A percentile compares a stretch with the other conserved stretches of the same genome.
phyloP scores from a whole-genome alignment of 2,797 vertebrate genomes.

The Gymnoscopelus microlampas region DNA sequence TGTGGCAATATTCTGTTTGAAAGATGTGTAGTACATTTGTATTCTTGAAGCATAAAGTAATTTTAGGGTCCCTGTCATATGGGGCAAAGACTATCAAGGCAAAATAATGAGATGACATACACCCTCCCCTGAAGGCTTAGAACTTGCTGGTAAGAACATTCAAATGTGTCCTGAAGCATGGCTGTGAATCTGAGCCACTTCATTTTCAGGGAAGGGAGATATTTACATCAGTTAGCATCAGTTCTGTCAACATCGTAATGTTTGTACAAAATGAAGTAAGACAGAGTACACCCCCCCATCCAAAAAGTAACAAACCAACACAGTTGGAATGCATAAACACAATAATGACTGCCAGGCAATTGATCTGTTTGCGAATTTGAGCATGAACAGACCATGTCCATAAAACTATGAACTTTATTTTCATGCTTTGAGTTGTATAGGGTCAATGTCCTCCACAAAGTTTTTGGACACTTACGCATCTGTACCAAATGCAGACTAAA shows the following conservation, averaged over 20 bases:
- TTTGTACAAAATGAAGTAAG: too few species aligned
- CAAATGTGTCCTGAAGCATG: too few species aligned
- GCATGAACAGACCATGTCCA: neutral
- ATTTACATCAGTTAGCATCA: neutral
- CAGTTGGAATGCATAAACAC: neutral
- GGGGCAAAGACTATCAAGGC: constrained; percentile 24
- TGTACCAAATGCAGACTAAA: constrained; percentile 22
- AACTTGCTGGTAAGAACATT: too few species aligned
- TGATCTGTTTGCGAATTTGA: constrained; percentile 2
- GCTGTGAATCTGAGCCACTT: constrained; percentile 1
- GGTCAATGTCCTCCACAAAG: constrained; percentile 10
- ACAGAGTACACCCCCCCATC: too few species aligned
- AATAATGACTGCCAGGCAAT: constrained; percentile 14
- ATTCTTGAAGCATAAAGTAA: constrained; percentile 9
- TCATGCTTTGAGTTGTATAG: constrained; percentile 9
- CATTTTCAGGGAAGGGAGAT: neutral
- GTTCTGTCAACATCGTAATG: neutral
- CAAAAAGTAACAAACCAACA: neutral
- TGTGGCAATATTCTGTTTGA: neutral
- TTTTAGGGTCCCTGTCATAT: constrained; percentile 16
- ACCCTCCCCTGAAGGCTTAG: too few species aligned
- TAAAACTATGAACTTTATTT: constrained; percentile 13
- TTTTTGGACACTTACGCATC: neutral
- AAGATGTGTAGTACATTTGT: constrained; percentile 21
- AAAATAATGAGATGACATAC: neutral